Evolutionary conservation across 2,888 invertebrate species (phyloP).

Genomic region (Synergus laeviventris): DNA sequence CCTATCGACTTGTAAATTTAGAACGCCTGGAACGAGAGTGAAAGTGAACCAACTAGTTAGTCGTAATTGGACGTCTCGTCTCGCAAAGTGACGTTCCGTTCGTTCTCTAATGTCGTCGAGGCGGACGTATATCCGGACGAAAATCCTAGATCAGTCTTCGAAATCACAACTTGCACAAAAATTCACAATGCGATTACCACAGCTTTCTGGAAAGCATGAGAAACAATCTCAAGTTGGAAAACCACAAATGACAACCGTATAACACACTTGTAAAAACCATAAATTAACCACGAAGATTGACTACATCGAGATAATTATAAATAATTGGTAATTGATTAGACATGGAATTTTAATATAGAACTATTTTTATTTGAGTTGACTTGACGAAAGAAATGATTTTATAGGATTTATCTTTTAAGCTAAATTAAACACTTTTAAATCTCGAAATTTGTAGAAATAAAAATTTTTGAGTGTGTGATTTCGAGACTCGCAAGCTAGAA

Average conservation of each 20-base stretch:
- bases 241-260: neutral
- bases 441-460: neutral
- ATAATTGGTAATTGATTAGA: neutral
- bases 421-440: neutral
- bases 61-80: conserved; percentile 38
- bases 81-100: conserved; percentile 34
- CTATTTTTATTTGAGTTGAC: neutral
- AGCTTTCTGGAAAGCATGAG: neutral
- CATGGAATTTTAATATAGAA: neutral
- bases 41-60: conserved; percentile 38
- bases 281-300: no score
- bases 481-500: conserved; percentile 26
- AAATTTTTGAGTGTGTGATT: conserved; percentile 10
- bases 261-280: no score
- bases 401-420: no score
- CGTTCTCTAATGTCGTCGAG: conserved; percentile 38
- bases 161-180: conserved; percentile 31
- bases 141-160: conserved; percentile 38
- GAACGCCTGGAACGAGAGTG: conserved; percentile 36
- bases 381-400: neutral
- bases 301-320: neutral
- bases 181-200: neutral
- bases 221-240: neutral
- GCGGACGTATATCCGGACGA: conserved; percentile 32
- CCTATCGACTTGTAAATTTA: conserved; percentile 39